phyloP scores from a whole-genome alignment of 2,797 vertebrate species.

The Balearica regulorum region DNA sequence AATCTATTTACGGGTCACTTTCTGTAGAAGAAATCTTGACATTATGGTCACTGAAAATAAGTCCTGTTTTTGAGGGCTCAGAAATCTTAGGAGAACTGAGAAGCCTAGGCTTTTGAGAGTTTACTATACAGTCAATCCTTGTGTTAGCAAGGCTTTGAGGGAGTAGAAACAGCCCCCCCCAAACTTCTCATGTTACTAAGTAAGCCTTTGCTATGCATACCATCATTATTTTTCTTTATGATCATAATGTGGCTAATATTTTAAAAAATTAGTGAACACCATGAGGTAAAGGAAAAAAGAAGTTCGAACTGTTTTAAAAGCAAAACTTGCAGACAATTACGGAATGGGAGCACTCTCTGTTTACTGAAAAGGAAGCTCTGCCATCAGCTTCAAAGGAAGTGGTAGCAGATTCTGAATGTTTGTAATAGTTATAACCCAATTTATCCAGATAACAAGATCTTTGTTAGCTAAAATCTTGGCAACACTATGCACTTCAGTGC shows the following conservation, averaged over 20 bases:
- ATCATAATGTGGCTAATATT: not conserved
- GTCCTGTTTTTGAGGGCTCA: not conserved
- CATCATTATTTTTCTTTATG: not conserved
- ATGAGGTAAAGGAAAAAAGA: not conserved
- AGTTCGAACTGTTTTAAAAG: not conserved
- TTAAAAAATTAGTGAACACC: not conserved
- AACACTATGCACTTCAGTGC: not conserved
- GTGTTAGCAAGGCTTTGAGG: not conserved
- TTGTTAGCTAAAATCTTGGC: slow-evolving; percentile 13
- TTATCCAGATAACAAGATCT: slow-evolving; percentile 15
- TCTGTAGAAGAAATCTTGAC: not conserved
- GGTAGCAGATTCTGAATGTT: not conserved
- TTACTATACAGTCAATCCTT: not conserved
- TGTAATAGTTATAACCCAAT: slow-evolving; percentile 5
- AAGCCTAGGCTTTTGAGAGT: not conserved
- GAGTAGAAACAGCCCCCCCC: not conserved
- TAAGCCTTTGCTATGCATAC: not conserved
- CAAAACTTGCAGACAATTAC: not conserved
- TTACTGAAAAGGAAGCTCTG: not conserved
- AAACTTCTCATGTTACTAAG: not conserved
- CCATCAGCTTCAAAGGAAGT: not conserved
- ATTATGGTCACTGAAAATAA: not conserved
- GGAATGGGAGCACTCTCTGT: not conserved
- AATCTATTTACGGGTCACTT: not conserved
- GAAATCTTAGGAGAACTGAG: not conserved